Evolutionary conservation across 1,140 invertebrate species (phyloP), one percentile per base, ranked within the genome.

Genomic region (Gonioctena quinquepunctata): DNA sequence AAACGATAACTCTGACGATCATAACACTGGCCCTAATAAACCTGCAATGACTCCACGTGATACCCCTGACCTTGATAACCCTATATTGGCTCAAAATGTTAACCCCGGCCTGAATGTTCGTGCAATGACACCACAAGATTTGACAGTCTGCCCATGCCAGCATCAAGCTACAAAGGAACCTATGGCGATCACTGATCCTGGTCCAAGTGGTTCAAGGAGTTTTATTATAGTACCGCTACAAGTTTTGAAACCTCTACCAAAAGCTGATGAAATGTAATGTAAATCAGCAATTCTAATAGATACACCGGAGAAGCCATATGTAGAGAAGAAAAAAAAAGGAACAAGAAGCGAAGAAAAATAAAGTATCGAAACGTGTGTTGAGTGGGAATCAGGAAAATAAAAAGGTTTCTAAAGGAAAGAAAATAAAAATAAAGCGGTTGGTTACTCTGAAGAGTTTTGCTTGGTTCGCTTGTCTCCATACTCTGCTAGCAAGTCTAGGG

Each of bases 321-420:
- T 11, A n/a, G n/a, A n/a, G 0, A 42, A 42, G 11, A 42, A 0
- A 63, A 48, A 21, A 63, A 21, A 63, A 63, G 28, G 60, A 48
- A 63, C 60, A 7, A 63, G 60, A 63, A 6, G 60, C 28, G 22
- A 63, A 63, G 60, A 63, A 63, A 23, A 63, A 48, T n/a, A 63
- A 63, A 11, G 19, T 11, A 60, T 60, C 25, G 11, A 60, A 60
- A 27, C 57, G 26, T 22, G 3, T 27, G 16, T 27, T 54, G 50
- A 18, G 57, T 60, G 25, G 11, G 33, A 63, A 63, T n/a, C 33
- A 63, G 4, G 21, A 48, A 63, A 23, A 42, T 8, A 21, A 42
- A 21, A 63, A 63, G 61, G 19, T 22, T 19, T 18, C 16, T 42
- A 23, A 21, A 63, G 16, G 0, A n/a, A 42, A 63, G 6, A 2